Conservation (phyloP, 2,888 invertebrate genomes). For the Galerucella pusilla region DNA sequence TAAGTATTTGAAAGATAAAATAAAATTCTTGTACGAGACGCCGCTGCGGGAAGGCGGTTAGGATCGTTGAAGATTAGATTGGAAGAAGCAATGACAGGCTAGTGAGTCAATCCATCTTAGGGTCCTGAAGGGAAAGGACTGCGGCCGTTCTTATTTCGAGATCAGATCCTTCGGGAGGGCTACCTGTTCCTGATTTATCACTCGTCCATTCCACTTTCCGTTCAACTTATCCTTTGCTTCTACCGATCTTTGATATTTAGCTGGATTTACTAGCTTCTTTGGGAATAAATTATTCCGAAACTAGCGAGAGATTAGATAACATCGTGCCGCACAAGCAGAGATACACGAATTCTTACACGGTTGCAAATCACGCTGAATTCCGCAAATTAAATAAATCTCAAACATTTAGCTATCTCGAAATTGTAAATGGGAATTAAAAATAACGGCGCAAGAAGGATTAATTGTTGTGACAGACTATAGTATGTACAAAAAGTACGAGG, state of each 20-base stretch:
- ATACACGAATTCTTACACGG: conserved; percentile 47
- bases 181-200: conserved; percentile 66
- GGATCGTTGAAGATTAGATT: conserved; percentile 55
- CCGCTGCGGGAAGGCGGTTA: conserved; percentile 42
- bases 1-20: not conserved
- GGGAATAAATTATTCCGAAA: conserved; percentile 61
- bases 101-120: conserved; percentile 62
- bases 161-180: conserved; percentile 62
- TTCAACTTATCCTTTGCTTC: conserved; percentile 62
- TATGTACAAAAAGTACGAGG: too few relatives aligned
- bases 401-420: not conserved
- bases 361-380: conserved; percentile 41
- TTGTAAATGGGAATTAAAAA: too few relatives aligned
- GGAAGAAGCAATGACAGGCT: conserved; percentile 57
- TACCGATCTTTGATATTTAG: conserved; percentile 65
- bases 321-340: conserved; percentile 18
- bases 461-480: too few relatives aligned
- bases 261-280: conserved; percentile 62
- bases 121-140: conserved; percentile 59
- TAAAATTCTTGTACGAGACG: conserved; percentile 6
- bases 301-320: conserved; percentile 45
- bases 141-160: conserved; percentile 62
- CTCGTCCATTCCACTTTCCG: conserved; percentile 64
- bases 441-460: too few relatives aligned
- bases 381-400: conserved; percentile 36